Base-by-base conservation (phyloP, 2,888 invertebrate species). In the Digitonthophagus gazella region DNA sequence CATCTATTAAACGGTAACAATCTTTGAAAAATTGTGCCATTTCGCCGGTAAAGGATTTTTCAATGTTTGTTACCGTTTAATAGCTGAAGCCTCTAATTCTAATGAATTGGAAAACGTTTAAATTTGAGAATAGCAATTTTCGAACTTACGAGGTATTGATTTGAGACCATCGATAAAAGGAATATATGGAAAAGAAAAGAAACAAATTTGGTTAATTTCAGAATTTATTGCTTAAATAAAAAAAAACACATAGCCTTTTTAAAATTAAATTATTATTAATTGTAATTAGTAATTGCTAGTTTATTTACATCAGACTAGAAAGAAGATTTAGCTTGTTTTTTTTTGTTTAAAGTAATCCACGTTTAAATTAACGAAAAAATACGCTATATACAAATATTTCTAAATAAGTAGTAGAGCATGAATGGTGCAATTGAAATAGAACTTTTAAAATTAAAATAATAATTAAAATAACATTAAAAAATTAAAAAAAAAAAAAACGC, bases 261-360 rank as follows among this genome's bases (percentile, higher is more conserved):
- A 77, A 67, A 64, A 76, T 78, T 77, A 80, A 77, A 78, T 79
- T 78, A 80, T 71, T 69, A 69, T 67, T 69, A 71, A 69, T 71
- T 65, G 15, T 70, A 67, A 69, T 68, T 66, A 67, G 68, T 65
- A 68, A 66, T 64, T 78, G 75, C 77, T 78, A 80, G 75, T 73
- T 76, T 80, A 81, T 81, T 78, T 81, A 81, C 81, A 81, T 77
- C 77, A 78, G 81, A 81, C 81, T 81, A 81, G 81, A 81, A 73
- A 74, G 66, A 69, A 61, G 72, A 71, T 72, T 70, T 69, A 67
- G 28, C 28, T 44, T 44, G 28, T 44, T 44, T 44, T 44, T 44
- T 71, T 71, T 68, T 70, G 16, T 58, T 72, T 70, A 67, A 73
- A 72, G 69, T 69, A 69, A 71, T 69, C 67, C 71, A 68, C 74